These are phyloP conservation scores for Leptinotarsa lineolata DNA, from an alignment of 1,140 invertebrate species.

Conservation along the genomic window DNA sequence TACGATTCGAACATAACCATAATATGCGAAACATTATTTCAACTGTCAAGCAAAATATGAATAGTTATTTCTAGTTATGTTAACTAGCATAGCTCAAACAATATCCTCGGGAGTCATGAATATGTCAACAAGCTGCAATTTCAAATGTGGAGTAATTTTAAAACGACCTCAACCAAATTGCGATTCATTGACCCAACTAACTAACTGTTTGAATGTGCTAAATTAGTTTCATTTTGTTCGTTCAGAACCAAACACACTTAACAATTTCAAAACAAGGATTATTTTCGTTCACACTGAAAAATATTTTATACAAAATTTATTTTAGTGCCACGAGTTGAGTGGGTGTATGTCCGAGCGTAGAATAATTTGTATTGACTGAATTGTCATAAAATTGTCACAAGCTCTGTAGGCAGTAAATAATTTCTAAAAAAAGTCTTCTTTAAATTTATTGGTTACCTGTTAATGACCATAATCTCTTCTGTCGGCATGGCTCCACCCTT, in stretches of 20 bases:
- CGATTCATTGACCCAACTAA: conserved; percentile 29
- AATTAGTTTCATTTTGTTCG: conserved; percentile 23
- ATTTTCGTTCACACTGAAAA: conserved; percentile 28
- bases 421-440: too few species aligned
- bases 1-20: too few species aligned
- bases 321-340: neutral
- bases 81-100: too few species aligned
- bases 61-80: too few species aligned
- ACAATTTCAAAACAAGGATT: conserved; percentile 39
- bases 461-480: too few species aligned
- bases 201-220: conserved; percentile 16
- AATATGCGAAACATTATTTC: too few species aligned
- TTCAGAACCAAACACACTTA: conserved; percentile 38
- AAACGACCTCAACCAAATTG: conserved; percentile 21
- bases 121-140: neutral
- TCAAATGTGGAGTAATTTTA: conserved; percentile 1
- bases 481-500: neutral
- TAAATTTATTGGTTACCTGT: too few species aligned
- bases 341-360: neutral
- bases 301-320: conserved; percentile 5
- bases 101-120: neutral
- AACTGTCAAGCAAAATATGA: too few species aligned
- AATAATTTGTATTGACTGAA: too few species aligned
- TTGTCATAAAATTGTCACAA: too few species aligned
- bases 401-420: too few species aligned